Evolutionary conservation across 2,888 invertebrate genomes (phyloP).

Genomic region (Gasteruption jaculator): DNA sequence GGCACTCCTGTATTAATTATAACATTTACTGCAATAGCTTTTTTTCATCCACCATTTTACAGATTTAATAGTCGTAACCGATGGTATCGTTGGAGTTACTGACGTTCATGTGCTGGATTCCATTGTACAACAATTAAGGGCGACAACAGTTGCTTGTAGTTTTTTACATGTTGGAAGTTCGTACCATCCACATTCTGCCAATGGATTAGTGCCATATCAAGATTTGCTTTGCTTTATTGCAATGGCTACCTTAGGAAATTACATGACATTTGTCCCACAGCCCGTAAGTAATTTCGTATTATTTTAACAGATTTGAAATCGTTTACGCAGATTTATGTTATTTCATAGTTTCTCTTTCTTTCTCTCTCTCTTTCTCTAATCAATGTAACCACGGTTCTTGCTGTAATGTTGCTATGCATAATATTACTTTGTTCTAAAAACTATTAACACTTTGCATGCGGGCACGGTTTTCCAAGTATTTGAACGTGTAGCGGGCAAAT

Average conservation of each 20-base stretch:
- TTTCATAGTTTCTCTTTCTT: neutral
- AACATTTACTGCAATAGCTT: too few species aligned
- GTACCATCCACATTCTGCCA: slow-evolving; percentile 64
- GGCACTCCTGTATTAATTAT: too few species aligned
- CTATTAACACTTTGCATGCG: too few species aligned
- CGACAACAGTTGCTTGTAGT: slow-evolving; percentile 69
- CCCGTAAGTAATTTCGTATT: slow-evolving; percentile 43
- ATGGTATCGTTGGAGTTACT: slow-evolving; percentile 69
- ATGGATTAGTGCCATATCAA: slow-evolving; percentile 68
- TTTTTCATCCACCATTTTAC: too few species aligned
- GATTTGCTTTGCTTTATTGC: slow-evolving; percentile 74
- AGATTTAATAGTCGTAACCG: slow-evolving; percentile 71
- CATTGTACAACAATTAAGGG: slow-evolving; percentile 67
- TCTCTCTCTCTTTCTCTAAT: neutral
- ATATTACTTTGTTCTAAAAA: too few species aligned
- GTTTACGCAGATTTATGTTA: neutral
- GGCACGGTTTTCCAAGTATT: too few species aligned
- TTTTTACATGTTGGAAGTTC: slow-evolving; percentile 69
- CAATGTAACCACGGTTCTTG: too few species aligned
- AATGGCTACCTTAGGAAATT: slow-evolving; percentile 70
- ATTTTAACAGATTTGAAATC: slow-evolving; percentile 1
- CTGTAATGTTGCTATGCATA: too few species aligned
- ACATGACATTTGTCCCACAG: slow-evolving; percentile 58
- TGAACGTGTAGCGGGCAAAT: too few species aligned
- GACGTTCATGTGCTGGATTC: slow-evolving; percentile 71